A percentile compares a stretch with the other conserved stretches of the same genome.
Conservation (phyloP, 2,113 vertebrate species). For the Sclerurus mexicanus region DNA sequence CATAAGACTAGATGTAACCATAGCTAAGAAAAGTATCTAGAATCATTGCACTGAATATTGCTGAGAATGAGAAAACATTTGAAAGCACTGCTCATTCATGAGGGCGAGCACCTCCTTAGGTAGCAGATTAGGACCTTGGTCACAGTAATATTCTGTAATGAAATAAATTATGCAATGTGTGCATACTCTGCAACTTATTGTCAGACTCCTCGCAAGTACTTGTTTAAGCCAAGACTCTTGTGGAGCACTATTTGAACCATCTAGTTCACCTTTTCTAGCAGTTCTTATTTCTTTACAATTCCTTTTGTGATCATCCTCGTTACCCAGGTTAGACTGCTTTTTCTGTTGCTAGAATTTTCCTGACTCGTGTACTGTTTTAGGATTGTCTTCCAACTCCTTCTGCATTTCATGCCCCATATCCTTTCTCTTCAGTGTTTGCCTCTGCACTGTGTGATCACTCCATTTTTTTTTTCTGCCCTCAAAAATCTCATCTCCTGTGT, state of each 20-base stretch:
- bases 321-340: not conserved
- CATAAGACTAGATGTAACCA: not conserved
- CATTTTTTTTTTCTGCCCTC: not conserved
- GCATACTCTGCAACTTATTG: not conserved
- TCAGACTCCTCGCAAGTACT: not conserved
- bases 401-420: not conserved
- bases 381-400: not conserved
- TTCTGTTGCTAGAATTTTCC: not conserved
- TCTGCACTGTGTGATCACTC: not conserved
- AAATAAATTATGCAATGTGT: rapidly evolving
- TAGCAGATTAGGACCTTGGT: not conserved
- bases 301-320: not conserved
- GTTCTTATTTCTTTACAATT: not conserved
- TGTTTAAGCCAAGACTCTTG: not conserved
- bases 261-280: not conserved
- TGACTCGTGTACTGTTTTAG: not conserved
- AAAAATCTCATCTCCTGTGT: not conserved
- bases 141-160: not conserved
- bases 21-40: not conserved
- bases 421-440: not conserved
- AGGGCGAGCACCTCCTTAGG: not conserved
- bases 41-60: not conserved
- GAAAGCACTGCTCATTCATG: not conserved
- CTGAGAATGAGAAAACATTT: not conserved
- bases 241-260: not conserved